Evolutionary conservation across 1,140 invertebrate species (phyloP).

Genomic region (Panonychus citri): DNA sequence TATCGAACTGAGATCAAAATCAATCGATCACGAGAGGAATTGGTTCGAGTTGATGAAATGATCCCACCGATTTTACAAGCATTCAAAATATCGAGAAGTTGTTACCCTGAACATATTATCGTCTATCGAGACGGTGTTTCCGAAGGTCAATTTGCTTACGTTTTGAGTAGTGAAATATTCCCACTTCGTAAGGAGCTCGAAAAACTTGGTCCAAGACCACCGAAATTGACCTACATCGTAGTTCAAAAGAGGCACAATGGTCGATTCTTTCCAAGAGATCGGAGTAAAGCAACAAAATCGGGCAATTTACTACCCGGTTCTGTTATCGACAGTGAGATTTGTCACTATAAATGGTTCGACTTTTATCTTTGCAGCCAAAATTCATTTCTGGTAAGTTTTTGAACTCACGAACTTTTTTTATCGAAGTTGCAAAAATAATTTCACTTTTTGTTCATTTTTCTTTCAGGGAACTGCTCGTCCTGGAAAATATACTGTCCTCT

Average conservation of each 20-base stretch:
- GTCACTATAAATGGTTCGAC: constrained; percentile 50
- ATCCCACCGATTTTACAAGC: constrained; percentile 30
- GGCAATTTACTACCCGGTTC: constrained; percentile 56
- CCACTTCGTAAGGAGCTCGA: not conserved
- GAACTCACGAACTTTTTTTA: not conserved
- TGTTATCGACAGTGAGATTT: constrained; percentile 51
- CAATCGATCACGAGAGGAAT: constrained; percentile 21
- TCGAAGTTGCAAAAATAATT: not conserved
- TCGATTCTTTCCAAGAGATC: constrained; percentile 4
- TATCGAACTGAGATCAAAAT: not conserved
- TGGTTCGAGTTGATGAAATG: constrained; percentile 24
- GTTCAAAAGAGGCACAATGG: constrained; percentile 12
- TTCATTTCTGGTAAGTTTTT: not conserved
- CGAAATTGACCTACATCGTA: constrained; percentile 6
- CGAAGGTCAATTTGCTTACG: constrained; percentile 36
- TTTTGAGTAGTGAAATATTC: not conserved
- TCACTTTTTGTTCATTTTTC: constrained; percentile 18
- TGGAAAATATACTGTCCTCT: constrained; percentile 13
- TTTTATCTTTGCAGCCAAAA: constrained; percentile 47
- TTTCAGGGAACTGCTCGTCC: constrained; percentile 20
- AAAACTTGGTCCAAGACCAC: not conserved
- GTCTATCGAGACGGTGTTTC: constrained; percentile 51
- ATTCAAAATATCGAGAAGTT: constrained; percentile 21
- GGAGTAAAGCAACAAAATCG: not conserved
- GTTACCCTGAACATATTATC: constrained; percentile 39